Conservation (phyloP, 2,888 invertebrate genomes). For the Bombyx huttoni region DNA sequence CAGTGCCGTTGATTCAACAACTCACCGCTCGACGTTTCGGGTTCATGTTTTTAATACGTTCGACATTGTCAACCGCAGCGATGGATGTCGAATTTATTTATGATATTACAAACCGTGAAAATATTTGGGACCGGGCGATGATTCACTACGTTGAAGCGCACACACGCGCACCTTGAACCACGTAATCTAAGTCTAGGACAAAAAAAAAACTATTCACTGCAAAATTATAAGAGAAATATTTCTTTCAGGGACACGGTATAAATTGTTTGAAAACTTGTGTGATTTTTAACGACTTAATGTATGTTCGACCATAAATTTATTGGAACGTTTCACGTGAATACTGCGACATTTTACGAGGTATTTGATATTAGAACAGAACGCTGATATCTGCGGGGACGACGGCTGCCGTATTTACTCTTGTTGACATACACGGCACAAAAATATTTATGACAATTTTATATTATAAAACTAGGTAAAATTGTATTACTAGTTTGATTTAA, state of each 20-base stretch:
- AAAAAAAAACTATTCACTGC: not conserved
- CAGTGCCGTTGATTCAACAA: not conserved
- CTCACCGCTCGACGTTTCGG: not conserved
- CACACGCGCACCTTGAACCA: not conserved
- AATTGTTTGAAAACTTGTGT: constrained; percentile 37
- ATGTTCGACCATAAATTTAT: constrained; percentile 47
- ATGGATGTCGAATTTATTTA: not conserved
- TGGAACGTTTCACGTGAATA: constrained; percentile 47
- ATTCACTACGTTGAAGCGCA: not conserved
- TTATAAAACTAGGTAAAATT: not conserved
- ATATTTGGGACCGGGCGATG: not conserved
- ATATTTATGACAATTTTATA: not conserved
- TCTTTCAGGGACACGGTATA: constrained; percentile 23
- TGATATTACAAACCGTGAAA: not conserved
- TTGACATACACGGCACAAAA: constrained; percentile 9
- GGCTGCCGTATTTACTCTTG: constrained; percentile 17
- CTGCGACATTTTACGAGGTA: constrained; percentile 58
- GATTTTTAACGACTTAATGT: constrained; percentile 45
- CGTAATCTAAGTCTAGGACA: not conserved
- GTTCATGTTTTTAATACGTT: not conserved
- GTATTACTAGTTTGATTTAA: not conserved
- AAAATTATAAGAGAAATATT: constrained; percentile 3
- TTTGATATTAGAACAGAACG: constrained; percentile 52
- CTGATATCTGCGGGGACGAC: constrained; percentile 29
- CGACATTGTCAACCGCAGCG: not conserved